A percentile compares a stretch with the other conserved stretches of the same genome.
phyloP scores from a whole-genome alignment of 1,140 invertebrate genomes.

The Contarinia nasturtii region DNA sequence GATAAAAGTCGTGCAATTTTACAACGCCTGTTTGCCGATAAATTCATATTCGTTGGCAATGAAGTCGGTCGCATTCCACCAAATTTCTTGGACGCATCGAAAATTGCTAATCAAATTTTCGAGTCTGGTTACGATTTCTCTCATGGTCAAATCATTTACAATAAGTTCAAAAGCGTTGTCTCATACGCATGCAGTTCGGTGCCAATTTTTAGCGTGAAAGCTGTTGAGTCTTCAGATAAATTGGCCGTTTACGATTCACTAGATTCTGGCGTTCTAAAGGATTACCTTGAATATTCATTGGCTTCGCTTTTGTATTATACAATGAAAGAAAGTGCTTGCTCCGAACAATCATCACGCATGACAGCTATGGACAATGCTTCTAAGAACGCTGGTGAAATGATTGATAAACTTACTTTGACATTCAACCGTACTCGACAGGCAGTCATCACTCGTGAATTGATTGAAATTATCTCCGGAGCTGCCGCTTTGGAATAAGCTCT shows the following conservation, averaged over 20 bases:
- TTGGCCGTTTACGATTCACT: slow-evolving; percentile 69
- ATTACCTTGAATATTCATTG: slow-evolving; percentile 88
- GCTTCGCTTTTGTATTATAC: slow-evolving; percentile 84
- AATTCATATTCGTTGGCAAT: slow-evolving; percentile 70
- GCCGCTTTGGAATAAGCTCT: slow-evolving; percentile 58
- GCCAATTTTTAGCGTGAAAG: slow-evolving; percentile 59
- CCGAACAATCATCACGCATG: slow-evolving; percentile 95
- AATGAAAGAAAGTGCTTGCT: slow-evolving; percentile 95
- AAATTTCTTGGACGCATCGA: slow-evolving; percentile 79
- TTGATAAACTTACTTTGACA: slow-evolving; percentile 88
- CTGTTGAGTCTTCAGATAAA: slow-evolving; percentile 54
- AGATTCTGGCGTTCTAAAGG: slow-evolving; percentile 78
- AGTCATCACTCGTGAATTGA: slow-evolving; percentile 96
- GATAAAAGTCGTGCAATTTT: slow-evolving; percentile 84
- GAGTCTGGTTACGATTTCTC: slow-evolving; percentile 73
- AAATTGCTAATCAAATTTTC: slow-evolving; percentile 61
- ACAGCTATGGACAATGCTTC: slow-evolving; percentile 98
- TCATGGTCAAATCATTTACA: slow-evolving; percentile 74
- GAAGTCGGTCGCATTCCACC: slow-evolving; percentile 82
- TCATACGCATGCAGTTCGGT: slow-evolving; percentile 68
- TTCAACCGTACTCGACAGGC: slow-evolving; percentile 98
- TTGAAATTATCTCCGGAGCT: slow-evolving; percentile 99
- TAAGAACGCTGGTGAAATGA: slow-evolving; percentile 99
- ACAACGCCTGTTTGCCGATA: slow-evolving; percentile 56
- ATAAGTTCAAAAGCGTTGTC: slow-evolving; percentile 85